phyloP scores from a whole-genome alignment of 2,113 vertebrate genomes.

The Connochaetes taurinus region DNA sequence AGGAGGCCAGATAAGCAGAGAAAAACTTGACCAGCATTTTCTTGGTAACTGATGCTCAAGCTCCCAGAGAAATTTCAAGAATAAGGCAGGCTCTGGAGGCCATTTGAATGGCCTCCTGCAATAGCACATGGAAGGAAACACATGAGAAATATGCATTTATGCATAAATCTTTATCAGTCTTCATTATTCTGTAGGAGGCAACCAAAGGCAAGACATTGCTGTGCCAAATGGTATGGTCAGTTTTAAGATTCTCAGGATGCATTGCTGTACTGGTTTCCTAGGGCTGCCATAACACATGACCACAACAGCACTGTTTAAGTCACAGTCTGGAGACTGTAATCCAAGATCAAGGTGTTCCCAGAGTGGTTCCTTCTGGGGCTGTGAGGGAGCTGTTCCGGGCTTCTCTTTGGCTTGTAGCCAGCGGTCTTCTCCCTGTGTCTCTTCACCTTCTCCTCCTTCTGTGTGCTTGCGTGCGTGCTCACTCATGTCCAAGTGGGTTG shows the following conservation, averaged over 20 bases:
- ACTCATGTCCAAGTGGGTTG: not conserved
- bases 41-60: not conserved
- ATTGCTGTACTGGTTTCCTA: not conserved
- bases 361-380: not conserved
- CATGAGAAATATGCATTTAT: not conserved
- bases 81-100: not conserved
- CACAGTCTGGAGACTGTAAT: not conserved
- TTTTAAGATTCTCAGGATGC: not conserved
- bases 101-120: not conserved
- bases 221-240: not conserved
- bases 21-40: rapidly evolving
- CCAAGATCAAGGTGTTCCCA: not conserved
- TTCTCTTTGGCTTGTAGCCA: not conserved
- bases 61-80: not conserved
- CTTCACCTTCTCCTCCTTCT: not conserved
- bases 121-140: not conserved
- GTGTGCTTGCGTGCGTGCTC: not conserved
- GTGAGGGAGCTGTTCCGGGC: not conserved
- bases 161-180: not conserved
- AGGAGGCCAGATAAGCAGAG: not conserved
- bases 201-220: not conserved
- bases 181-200: not conserved
- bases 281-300: too few species aligned
- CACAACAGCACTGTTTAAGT: not conserved
- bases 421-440: not conserved